These are phyloP conservation scores for Dichetophora obliterata DNA, from an alignment of 2,888 invertebrate species.

Conservation along the genomic window DNA sequence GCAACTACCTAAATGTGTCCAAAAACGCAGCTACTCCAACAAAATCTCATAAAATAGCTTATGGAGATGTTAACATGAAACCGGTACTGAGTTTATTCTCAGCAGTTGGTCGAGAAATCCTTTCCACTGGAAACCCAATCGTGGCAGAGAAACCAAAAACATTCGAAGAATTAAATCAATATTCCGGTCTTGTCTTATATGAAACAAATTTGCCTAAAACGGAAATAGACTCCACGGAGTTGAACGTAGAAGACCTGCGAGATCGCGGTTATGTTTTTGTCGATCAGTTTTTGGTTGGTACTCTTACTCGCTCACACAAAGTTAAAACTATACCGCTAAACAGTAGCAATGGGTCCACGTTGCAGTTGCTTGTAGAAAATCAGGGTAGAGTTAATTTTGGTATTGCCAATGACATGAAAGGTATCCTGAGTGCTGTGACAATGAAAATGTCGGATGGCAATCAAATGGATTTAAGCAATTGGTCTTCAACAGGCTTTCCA, in stretches of 20 bases:
- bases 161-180: constrained; percentile 76
- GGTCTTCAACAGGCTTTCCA: constrained; percentile 75
- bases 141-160: constrained; percentile 70
- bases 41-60: constrained; percentile 74
- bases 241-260: constrained; percentile 73
- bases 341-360: constrained; percentile 67
- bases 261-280: constrained; percentile 81
- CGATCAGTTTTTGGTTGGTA: constrained; percentile 72
- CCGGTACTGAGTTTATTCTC: constrained; percentile 65
- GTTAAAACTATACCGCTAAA: constrained; percentile 69
- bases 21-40: not conserved
- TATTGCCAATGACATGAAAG: constrained; percentile 74
- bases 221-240: constrained; percentile 61
- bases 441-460: constrained; percentile 68
- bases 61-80: constrained; percentile 74
- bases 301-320: constrained; percentile 71
- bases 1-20: constrained; percentile 73
- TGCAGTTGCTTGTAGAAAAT: constrained; percentile 79
- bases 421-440: constrained; percentile 73
- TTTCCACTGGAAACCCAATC: constrained; percentile 53
- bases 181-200: constrained; percentile 76
- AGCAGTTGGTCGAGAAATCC: constrained; percentile 51
- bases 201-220: constrained; percentile 71
- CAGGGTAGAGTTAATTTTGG: constrained; percentile 85
- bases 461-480: constrained; percentile 70